These are phyloP conservation scores for Staurois parvus DNA, from an alignment of 2,797 vertebrate genomes.

Conservation along the genomic window DNA sequence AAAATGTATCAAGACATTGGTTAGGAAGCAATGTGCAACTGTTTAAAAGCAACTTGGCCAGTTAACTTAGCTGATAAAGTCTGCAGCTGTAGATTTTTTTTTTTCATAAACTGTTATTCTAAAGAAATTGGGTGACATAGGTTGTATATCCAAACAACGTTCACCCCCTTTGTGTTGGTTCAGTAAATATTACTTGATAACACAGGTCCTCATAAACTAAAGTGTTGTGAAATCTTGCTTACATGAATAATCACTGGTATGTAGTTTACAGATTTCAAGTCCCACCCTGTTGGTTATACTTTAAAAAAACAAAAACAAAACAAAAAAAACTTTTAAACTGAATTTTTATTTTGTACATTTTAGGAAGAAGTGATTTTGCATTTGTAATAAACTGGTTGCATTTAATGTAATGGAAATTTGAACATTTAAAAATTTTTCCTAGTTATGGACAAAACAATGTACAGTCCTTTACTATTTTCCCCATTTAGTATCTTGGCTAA, in stretches of 20 bases:
- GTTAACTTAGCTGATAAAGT: no score
- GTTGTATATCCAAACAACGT: background rate
- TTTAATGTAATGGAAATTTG: conserved; percentile 57
- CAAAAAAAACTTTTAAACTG: background rate
- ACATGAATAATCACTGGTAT: background rate
- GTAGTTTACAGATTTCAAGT: background rate
- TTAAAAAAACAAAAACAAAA: no score
- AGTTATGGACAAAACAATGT: background rate
- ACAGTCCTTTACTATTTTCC: conserved; percentile 56
- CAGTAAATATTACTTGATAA: background rate
- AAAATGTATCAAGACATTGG: no score
- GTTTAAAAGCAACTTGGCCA: background rate
- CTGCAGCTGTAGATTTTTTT: no score
- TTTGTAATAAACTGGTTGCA: background rate
- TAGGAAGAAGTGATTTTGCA: conserved; percentile 11
- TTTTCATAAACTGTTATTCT: no score
- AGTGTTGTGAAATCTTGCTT: background rate
- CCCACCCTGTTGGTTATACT: background rate
- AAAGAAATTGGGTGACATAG: background rate
- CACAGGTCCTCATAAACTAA: background rate
- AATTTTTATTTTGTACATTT: conserved; percentile 24
- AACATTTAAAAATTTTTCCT: background rate
- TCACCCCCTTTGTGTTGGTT: background rate
- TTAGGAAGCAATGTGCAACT: no score
- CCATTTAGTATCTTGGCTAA: conserved; percentile 65